Base-by-base conservation (phyloP, 2,113 vertebrate species). In the Laticauda laticaudata region DNA sequence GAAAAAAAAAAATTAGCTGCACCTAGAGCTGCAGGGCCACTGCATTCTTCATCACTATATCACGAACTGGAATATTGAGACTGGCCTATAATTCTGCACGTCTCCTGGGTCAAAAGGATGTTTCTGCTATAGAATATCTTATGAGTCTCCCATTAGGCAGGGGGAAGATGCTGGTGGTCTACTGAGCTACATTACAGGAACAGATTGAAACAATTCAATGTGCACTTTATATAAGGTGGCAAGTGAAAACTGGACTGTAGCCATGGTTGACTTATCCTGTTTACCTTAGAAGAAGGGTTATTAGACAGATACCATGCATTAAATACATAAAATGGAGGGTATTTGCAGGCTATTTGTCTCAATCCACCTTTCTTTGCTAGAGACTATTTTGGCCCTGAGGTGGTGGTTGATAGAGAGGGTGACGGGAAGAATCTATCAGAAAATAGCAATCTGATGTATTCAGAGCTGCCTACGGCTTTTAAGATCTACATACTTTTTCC, bases 191-290 rank as follows among this genome's bases (percentile, higher is more conserved):
- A 39, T n/a, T 57, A n/a, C 48, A 53, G 54, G 43, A 45, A 56
- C 8, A 29, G n/a, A 53, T 53, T n/a, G n/a, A 29, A 88, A 15
- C 23, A 64, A 87, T 48, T 10, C 43, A 15, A 24, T 15, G 12
- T 64, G 75, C 88, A 93, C 92, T 93, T 93, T 93, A 89, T 34
- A 8, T 55, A 86, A 24, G 55, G n/a, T 61, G 39, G 61, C 54
- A 90, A 23, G 55, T 51, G 26, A 93, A 86, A 39, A 75, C 26
- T 39, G 45, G 26, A n/a, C 26, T 5, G 51, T 18, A 54, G 89
- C n/a, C 24, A 86, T 51, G 54, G 24, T 23, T 57, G 11, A 34
- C 14, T 23, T 26, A 48, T 81, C 55, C 88, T 14, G 34, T 86
- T 61, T 15, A 21, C 51, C 53, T 57, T 51, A 57, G 26, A 64